A percentile compares a stretch with the other conserved stretches of the same genome.
Evolutionary conservation across 2,797 vertebrate species (phyloP).

Genomic region (Loris lydekkerianus): DNA sequence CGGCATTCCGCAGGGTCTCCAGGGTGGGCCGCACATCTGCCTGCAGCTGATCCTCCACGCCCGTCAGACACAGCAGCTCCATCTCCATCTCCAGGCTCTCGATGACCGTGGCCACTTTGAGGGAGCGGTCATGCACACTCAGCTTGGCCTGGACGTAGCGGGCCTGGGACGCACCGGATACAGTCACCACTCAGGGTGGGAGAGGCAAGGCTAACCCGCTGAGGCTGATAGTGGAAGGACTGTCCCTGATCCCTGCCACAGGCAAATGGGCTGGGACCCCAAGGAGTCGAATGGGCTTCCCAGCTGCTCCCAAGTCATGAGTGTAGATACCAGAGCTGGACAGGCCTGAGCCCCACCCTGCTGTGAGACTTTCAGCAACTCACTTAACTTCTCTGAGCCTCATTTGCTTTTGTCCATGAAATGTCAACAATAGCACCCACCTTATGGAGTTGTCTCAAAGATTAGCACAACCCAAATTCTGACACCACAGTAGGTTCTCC

Average conservation of each 20-base stretch:
- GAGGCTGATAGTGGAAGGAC: rapidly evolving
- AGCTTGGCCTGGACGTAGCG: conserved; percentile 98
- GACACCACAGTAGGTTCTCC: background rate
- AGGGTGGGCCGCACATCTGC: conserved; percentile 96
- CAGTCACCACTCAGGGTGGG: rapidly evolving
- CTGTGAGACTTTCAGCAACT: background rate
- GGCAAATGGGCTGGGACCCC: background rate
- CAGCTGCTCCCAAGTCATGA: background rate
- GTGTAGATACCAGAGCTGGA: background rate
- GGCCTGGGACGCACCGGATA: conserved; percentile 88
- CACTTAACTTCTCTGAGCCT: background rate
- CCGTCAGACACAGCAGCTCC: conserved; percentile 97
- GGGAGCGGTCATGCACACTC: conserved; percentile 97
- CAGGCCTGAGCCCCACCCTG: background rate
- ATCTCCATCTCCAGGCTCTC: conserved; percentile 99
- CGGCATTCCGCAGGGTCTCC: conserved; percentile 97
- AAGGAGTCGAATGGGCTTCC: background rate
- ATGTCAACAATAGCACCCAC: background rate
- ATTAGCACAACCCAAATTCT: background rate
- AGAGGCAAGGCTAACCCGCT: rapidly evolving
- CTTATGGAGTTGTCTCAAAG: background rate
- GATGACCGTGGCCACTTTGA: conserved; percentile 98
- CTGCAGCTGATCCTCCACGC: conserved; percentile 98
- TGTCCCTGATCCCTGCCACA: rapidly evolving
- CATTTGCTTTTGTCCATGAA: rapidly evolving